Evolutionary conservation across 2,797 vertebrate genomes (phyloP).

Genomic region (Margarornis squamiger): DNA sequence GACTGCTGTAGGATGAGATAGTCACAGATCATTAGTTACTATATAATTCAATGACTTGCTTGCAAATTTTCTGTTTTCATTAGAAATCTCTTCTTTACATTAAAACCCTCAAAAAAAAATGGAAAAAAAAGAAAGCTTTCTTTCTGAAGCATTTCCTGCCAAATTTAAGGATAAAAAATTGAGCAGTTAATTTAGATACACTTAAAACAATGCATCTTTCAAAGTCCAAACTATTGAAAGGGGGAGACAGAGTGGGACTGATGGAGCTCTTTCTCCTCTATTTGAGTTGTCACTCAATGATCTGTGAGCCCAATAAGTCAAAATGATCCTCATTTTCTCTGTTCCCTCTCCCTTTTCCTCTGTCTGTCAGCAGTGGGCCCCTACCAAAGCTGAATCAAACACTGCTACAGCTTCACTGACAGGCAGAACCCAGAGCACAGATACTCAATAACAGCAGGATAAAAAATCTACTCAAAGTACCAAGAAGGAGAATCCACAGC

Average conservation of each 20-base stretch:
- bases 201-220: background rate
- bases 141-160: background rate
- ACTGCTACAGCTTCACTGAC: background rate
- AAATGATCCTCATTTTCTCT: background rate
- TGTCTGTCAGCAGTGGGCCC: background rate
- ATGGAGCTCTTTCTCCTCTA: background rate
- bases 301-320: background rate
- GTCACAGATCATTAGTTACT: background rate
- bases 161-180: background rate
- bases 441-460: background rate
- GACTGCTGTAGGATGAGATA: background rate
- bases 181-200: background rate
- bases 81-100: background rate
- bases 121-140: background rate
- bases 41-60: background rate
- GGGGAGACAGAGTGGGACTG: background rate
- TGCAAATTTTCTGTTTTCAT: background rate
- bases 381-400: background rate
- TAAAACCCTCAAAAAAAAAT: background rate
- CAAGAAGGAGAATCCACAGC: background rate
- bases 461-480: background rate
- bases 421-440: background rate
- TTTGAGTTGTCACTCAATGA: background rate
- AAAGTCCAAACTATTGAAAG: background rate
- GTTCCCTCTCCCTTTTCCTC: background rate